Evolutionary conservation across 30 jellyfish, hydroid and myxozoan genomes (phyloP).

Genomic region (Aurelia sp.): DNA sequence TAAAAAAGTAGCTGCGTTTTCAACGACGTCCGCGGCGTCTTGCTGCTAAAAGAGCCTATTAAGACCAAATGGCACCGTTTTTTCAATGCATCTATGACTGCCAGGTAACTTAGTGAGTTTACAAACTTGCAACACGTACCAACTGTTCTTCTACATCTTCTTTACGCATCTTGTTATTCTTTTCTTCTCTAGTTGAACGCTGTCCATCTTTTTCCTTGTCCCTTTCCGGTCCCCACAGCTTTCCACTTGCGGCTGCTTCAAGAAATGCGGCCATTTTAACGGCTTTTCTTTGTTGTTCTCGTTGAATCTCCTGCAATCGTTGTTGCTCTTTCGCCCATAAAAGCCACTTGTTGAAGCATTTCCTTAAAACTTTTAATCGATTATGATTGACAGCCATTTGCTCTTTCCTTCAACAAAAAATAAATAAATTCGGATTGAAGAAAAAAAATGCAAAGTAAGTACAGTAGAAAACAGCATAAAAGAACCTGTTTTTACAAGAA

Average conservation of each 20-base stretch:
- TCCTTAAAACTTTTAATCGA: constrained; percentile 44
- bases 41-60: no score
- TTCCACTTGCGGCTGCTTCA: constrained; percentile 85
- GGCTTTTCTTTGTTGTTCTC: constrained; percentile 79
- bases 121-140: neutral
- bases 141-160: constrained; percentile 17
- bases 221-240: constrained; percentile 17
- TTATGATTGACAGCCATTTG: constrained; percentile 83
- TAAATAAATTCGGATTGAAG: neutral
- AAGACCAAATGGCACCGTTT: no score
- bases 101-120: no score
- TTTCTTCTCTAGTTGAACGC: neutral
- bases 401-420: constrained; percentile 67
- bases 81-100: no score
- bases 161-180: neutral
- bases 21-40: no score
- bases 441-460: no score
- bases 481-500: no score
- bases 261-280: constrained; percentile 84
- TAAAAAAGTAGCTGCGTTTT: no score
- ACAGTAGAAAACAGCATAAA: no score
- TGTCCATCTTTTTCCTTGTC: neutral
- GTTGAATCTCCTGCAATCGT: constrained; percentile 37
- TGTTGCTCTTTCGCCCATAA: constrained; percentile 62
- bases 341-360: constrained; percentile 71